phyloP scores from a whole-genome alignment of 1,140 invertebrate species.

The Bombus huntii region DNA sequence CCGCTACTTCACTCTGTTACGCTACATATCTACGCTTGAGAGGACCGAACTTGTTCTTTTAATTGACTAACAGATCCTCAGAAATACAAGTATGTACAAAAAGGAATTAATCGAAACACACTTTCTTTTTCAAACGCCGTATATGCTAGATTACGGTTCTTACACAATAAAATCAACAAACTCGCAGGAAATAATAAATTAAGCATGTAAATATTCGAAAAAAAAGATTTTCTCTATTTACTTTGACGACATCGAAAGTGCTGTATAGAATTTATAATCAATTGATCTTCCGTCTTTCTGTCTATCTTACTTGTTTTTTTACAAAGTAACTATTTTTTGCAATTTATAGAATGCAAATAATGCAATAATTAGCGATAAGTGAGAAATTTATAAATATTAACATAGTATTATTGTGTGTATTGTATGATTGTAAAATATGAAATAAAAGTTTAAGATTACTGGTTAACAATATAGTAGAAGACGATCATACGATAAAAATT shows the following conservation, averaged over 20 bases:
- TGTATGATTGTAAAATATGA: neutral
- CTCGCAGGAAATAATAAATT: neutral
- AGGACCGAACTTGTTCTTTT: neutral
- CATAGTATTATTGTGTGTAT: neutral
- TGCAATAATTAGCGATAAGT: neutral
- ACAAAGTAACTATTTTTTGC: too few relatives aligned
- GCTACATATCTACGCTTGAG: neutral
- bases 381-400: neutral
- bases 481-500: constrained; percentile 10
- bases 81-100: neutral
- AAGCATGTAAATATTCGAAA: neutral
- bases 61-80: neutral
- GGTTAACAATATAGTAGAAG: neutral
- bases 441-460: neutral
- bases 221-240: constrained; percentile 27
- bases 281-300: constrained; percentile 82
- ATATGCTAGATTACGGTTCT: neutral
- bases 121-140: neutral
- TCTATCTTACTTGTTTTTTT: constrained; percentile 78
- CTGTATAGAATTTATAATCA: neutral
- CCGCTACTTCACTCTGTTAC: neutral
- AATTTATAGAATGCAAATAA: too few relatives aligned
- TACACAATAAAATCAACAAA: neutral
- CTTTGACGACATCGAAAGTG: constrained; percentile 45
- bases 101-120: neutral